Evolutionary conservation across 1,140 invertebrate species (phyloP).

Genomic region (Papilio aristodemus): DNA sequence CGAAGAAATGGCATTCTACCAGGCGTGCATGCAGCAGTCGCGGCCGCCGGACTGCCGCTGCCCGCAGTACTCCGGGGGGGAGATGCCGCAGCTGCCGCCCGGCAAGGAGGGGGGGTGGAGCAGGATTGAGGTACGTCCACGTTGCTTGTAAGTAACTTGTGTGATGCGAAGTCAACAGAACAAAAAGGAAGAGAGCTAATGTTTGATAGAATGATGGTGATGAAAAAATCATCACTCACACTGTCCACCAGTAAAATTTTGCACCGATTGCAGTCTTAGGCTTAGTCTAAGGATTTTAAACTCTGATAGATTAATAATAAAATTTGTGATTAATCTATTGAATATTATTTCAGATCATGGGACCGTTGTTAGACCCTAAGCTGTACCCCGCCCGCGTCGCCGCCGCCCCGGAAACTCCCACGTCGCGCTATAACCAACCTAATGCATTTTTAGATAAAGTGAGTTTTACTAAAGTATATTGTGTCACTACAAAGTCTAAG

Average conservation of each 20-base stretch:
- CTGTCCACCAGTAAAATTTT: too few relatives aligned
- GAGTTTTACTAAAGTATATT: constrained; percentile 25
- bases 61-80: constrained; percentile 60
- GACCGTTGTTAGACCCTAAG: constrained; percentile 82
- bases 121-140: constrained; percentile 59
- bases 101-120: constrained; percentile 70
- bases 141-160: too few relatives aligned
- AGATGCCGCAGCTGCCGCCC: constrained; percentile 57
- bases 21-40: constrained; percentile 65
- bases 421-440: constrained; percentile 78
- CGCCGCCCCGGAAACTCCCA: constrained; percentile 74
- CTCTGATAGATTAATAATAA: too few relatives aligned
- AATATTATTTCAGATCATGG: constrained; percentile 69
- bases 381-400: constrained; percentile 80
- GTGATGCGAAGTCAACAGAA: too few relatives aligned
- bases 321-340: constrained; percentile 1
- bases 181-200: too few relatives aligned
- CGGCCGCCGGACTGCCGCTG: constrained; percentile 69
- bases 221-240: too few relatives aligned
- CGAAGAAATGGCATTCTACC: constrained; percentile 66
- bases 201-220: too few relatives aligned
- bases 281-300: too few relatives aligned
- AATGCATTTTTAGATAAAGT: constrained; percentile 81
- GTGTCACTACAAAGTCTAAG: too few relatives aligned
- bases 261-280: too few relatives aligned